These are phyloP conservation scores for Andrena camellia DNA, from an alignment of 2,888 invertebrate species.

Conservation along the genomic window DNA sequence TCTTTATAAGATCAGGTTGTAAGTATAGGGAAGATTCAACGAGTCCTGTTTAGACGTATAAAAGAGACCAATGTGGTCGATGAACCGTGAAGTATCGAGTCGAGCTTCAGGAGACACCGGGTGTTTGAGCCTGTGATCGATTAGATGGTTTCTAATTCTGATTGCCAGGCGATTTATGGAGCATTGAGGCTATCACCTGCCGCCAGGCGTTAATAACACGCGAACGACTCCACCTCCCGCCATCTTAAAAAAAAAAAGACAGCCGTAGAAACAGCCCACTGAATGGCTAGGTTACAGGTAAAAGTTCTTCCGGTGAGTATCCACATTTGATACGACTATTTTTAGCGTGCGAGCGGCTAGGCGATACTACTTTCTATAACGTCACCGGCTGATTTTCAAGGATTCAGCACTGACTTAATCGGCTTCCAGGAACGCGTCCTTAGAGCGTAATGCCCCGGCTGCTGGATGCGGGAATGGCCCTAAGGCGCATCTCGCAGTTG, in stretches of 20 bases:
- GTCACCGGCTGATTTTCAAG: constrained; percentile 19
- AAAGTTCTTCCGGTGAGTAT: constrained; percentile 14
- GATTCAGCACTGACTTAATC: constrained; percentile 23
- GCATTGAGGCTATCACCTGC: too few relatives aligned
- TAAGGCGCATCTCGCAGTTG: constrained; percentile 23
- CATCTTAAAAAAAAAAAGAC: neutral
- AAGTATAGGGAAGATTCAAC: too few relatives aligned
- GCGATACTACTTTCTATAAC: constrained; percentile 41
- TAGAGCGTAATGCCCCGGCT: constrained; percentile 45
- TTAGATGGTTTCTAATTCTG: too few relatives aligned
- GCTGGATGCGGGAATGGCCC: constrained; percentile 34
- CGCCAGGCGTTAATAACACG: too few relatives aligned
- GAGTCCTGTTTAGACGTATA: too few relatives aligned
- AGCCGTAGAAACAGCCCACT: neutral
- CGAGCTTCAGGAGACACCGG: too few relatives aligned
- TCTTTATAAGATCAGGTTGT: too few relatives aligned
- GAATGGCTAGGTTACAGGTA: neutral
- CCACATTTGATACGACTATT: constrained; percentile 15
- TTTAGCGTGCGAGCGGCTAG: constrained; percentile 11
- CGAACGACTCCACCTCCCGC: neutral
- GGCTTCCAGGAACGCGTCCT: constrained; percentile 31
- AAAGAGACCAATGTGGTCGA: too few relatives aligned
- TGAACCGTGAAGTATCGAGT: too few relatives aligned
- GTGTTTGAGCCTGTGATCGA: too few relatives aligned
- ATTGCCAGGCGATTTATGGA: too few relatives aligned